Base-by-base conservation (phyloP, 2,888 invertebrate species). In the Enoplolaimus lenunculus region DNA sequence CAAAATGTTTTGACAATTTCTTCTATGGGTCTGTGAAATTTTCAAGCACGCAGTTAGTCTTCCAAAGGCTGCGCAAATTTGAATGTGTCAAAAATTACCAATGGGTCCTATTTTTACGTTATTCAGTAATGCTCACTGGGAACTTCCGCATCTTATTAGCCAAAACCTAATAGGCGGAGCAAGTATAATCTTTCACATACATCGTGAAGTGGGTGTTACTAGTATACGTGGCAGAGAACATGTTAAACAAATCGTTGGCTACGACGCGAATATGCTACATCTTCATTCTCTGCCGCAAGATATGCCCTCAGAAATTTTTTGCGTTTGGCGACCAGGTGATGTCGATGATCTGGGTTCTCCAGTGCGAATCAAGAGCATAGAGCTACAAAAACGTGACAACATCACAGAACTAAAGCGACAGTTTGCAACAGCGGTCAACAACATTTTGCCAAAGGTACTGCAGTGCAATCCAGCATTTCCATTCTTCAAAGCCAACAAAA, bases 201-300 rank as follows among this genome's bases (percentile, higher is more conserved):
- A 33, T 34, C 73, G 71, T 60, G 70, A 33, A 59, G 70, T 35
- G 57, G 64, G 34, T 2, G 28, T 28, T 2, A 70, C 73, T 1
- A 3, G 3, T 1, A 66, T 70, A 1, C 29, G 69, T 21, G 35
- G 60, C 26, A 57, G 29, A 2, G 34, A 66, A 66, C 26, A 31
- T 13, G 67, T 66, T 3, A 31, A 21, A 29, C 30, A 34, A 29
- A 57, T 73, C 30, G 60, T 71, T 21, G 73, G 72, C 16, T 73
- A 34, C 29, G 73, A 73, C 34, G 71, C 73, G 16, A 73, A 73
- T 45, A 60, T 66, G 16, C 68, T 73, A 16, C 73, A 73, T 26
- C 69, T 73, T 1, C 69, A 69, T 70, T 59, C 45, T 16, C 13
- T 73, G 16, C 30, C 31, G 28, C 60, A 73, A 30, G 64, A 68